A percentile compares a stretch with the other conserved stretches of the same genome.
Evolutionary conservation across 2,888 invertebrate genomes (phyloP).

Genomic region (Nineta flava): DNA sequence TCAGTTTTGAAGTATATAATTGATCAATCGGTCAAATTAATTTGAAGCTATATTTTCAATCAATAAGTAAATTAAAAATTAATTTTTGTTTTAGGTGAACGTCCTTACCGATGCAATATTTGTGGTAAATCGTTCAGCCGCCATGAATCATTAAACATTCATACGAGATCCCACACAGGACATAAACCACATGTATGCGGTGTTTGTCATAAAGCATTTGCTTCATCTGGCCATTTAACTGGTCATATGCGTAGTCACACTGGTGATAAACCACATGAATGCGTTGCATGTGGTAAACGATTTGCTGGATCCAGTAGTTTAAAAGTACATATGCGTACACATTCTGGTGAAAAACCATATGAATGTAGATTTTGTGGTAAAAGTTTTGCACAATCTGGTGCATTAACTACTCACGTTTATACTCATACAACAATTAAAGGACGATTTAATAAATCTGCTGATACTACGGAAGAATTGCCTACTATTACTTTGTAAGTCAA

Average conservation of each 20-base stretch:
- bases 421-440: slow-evolving; percentile 17
- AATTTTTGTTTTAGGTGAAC: slow-evolving; percentile 22
- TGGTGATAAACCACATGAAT: slow-evolving; percentile 26
- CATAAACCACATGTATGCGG: slow-evolving; percentile 26
- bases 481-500: slow-evolving; percentile 1
- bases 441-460: neutral
- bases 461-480: neutral
- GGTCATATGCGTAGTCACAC: slow-evolving; percentile 28
- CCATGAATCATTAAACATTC: slow-evolving; percentile 26
- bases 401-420: slow-evolving; percentile 20
- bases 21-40: neutral
- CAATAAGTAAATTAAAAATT: too few relatives aligned
- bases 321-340: slow-evolving; percentile 24
- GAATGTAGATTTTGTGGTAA: slow-evolving; percentile 25
- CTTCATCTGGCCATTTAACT: slow-evolving; percentile 26
- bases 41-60: neutral
- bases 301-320: slow-evolving; percentile 25
- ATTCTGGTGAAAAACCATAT: slow-evolving; percentile 22
- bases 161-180: slow-evolving; percentile 27
- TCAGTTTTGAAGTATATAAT: too few relatives aligned
- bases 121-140: slow-evolving; percentile 27
- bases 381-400: slow-evolving; percentile 19
- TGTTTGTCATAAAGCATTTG: slow-evolving; percentile 26
- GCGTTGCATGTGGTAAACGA: slow-evolving; percentile 25
- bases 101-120: slow-evolving; percentile 24